phyloP scores from a whole-genome alignment of 2,888 invertebrate species.

The Drosophila borealis region DNA sequence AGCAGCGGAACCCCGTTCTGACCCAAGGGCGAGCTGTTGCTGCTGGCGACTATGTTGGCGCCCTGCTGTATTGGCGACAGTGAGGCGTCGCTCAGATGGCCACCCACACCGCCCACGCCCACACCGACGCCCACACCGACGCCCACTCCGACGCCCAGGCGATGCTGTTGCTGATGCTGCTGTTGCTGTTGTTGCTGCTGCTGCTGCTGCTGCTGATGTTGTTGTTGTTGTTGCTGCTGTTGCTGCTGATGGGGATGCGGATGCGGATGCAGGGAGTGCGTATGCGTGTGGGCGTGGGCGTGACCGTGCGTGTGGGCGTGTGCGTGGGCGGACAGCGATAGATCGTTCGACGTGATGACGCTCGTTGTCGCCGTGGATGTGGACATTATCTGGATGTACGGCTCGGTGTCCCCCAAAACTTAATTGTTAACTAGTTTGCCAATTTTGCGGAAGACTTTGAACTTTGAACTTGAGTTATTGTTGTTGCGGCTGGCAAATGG shows the following conservation, averaged over 20 bases:
- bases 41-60: constrained; percentile 72
- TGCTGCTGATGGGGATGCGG: constrained; percentile 31
- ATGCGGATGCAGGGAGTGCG: constrained; percentile 47
- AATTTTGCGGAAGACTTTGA: constrained; percentile 23
- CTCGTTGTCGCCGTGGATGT: constrained; percentile 82
- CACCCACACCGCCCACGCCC: constrained; percentile 55
- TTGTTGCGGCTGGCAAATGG: constrained; percentile 32
- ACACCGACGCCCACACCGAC: constrained; percentile 58
- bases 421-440: constrained; percentile 21
- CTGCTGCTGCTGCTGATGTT: no score
- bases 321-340: constrained; percentile 71
- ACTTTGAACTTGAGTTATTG: constrained; percentile 35
- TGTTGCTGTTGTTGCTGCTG: no score
- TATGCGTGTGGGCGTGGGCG: constrained; percentile 52
- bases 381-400: constrained; percentile 73
- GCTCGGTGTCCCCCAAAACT: constrained; percentile 7
- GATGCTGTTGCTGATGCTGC: constrained; percentile 27
- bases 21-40: constrained; percentile 74
- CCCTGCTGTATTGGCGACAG: constrained; percentile 71
- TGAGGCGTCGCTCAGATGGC: constrained; percentile 72
- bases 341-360: constrained; percentile 83
- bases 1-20: constrained; percentile 82
- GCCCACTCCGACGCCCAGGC: constrained; percentile 62
- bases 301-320: constrained; percentile 55
- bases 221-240: no score